Conservation (phyloP, 2,797 vertebrate genomes). For the Sphaeramia orbicularis region DNA sequence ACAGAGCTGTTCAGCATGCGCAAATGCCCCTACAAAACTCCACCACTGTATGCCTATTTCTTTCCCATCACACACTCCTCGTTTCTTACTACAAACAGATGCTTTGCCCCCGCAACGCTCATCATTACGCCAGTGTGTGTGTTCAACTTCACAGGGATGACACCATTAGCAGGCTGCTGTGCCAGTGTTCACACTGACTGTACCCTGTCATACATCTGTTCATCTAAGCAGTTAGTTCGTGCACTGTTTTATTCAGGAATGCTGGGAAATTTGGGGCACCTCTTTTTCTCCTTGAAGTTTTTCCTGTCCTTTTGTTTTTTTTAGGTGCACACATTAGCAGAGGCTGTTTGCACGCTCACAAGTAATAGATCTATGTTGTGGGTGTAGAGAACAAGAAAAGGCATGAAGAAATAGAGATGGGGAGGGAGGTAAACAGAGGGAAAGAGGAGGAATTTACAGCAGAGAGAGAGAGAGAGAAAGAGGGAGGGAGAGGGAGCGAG, state of each 20-base stretch:
- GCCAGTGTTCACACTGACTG: conserved; percentile 42
- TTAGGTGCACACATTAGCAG: conserved; percentile 73
- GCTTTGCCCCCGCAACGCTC: conserved; percentile 27
- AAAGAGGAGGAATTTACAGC: conserved; percentile 67
- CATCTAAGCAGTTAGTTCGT: conserved; percentile 17
- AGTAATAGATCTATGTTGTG: conserved; percentile 81
- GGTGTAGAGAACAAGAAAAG: conserved; percentile 78
- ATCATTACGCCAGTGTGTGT: conserved; percentile 22
- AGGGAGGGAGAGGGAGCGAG: conserved; percentile 39
- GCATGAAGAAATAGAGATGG: conserved; percentile 67
- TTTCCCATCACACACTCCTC: conserved; percentile 44
- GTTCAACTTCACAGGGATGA: conserved; percentile 61
- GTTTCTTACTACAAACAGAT: conserved; percentile 46
- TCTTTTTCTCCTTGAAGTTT: conserved; percentile 46
- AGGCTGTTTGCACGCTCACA: conserved; percentile 76
- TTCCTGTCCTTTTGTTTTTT: conserved; percentile 56
- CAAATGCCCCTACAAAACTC: conserved; percentile 34
- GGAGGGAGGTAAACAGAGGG: conserved; percentile 69
- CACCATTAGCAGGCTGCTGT: conserved; percentile 53
- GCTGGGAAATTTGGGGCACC: conserved; percentile 32
- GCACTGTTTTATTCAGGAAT: conserved; percentile 22
- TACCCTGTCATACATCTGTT: conserved; percentile 50
- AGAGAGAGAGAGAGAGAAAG: conserved; percentile 35
- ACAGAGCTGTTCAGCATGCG: conserved; percentile 31
- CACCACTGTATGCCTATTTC: conserved; percentile 20